These are phyloP conservation scores for Anomalospiza imberbis DNA, from an alignment of 2,797 vertebrate genomes.

Conservation along the genomic window DNA sequence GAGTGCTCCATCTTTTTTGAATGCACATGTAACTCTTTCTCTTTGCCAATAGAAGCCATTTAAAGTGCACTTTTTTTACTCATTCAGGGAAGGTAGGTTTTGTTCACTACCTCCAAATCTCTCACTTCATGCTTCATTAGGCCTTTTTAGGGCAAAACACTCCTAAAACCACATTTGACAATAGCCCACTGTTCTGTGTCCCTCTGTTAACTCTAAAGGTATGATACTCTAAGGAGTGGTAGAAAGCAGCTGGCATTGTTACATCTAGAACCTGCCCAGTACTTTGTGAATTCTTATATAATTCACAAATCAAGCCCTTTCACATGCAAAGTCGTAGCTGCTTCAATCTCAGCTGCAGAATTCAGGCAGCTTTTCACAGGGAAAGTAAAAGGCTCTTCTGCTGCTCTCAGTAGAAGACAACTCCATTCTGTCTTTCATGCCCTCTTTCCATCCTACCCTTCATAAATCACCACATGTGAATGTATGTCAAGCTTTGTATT, in stretches of 20 bases:
- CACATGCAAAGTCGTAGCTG: background rate
- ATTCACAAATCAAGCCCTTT: accelerated
- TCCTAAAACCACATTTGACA: background rate
- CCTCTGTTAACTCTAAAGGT: background rate
- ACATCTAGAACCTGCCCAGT: background rate
- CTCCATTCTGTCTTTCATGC: background rate
- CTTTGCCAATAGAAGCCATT: background rate
- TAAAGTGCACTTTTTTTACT: background rate
- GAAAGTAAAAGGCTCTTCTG: background rate
- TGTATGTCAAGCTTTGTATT: background rate
- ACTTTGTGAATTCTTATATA: background rate
- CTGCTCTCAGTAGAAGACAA: accelerated
- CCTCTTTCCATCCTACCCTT: background rate
- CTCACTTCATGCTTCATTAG: background rate
- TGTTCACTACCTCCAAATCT: background rate
- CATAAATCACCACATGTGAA: accelerated
- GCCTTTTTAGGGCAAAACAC: background rate
- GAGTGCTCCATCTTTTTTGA: background rate
- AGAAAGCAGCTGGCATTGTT: background rate
- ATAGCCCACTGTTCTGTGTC: background rate
- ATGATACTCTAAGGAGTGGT: background rate
- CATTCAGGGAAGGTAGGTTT: background rate
- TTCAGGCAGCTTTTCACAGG: background rate
- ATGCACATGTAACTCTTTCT: accelerated
- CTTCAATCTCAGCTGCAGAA: background rate